Evolutionary conservation across 2,888 invertebrate genomes (phyloP), one percentile per base, ranked within the genome.

Genomic region (Trachelus troglodyta): DNA sequence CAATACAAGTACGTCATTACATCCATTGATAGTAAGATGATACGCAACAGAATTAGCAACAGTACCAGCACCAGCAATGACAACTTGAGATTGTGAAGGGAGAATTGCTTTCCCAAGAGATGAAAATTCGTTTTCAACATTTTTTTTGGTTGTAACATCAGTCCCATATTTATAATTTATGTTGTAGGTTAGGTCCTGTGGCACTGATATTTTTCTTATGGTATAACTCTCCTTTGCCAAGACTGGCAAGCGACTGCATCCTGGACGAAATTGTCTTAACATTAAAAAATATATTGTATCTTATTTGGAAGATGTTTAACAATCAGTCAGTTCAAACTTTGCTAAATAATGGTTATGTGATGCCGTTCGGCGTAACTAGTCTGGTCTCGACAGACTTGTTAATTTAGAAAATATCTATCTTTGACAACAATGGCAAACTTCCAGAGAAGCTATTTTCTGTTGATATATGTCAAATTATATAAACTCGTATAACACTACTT

Each of bases 31-130:
- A 11, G 94, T 93, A 76, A 96, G 91, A 89, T 96, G 95, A 89
- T 96, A 96, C 11, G 96, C 96, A 15, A 96, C 94, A 2, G 96
- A 95, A 87, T 95, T 94, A 3, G 96, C 96, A 68, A 95, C 94
- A 33, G 95, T 93, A n/a, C 96, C 96, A 34, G 95, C 95, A 73
- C 96, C 94, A 79, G 93, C 94, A 82, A 94, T 94, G 12, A 94
- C 93, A 79, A 94, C 93, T 85, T 92, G 92, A 1, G 94, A 93
- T 85, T 94, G 93, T 33, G 89, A 88, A 12, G 93, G 92, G 23
- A 90, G 77, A 76, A 56, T 76, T 34, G 75, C 74, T 73, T 75
- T 74, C 37, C n/a, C 71, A 23, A 74, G 3, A 34, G 71, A n/a
- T 75, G 79, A 31, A 71, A 40, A 40, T 40, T 15, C 40, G 6